Percentiles rank a stretch among this genome's conserved stretches.
phyloP scores from a whole-genome alignment of 1,140 invertebrate species.

The Laupala kohalensis region DNA sequence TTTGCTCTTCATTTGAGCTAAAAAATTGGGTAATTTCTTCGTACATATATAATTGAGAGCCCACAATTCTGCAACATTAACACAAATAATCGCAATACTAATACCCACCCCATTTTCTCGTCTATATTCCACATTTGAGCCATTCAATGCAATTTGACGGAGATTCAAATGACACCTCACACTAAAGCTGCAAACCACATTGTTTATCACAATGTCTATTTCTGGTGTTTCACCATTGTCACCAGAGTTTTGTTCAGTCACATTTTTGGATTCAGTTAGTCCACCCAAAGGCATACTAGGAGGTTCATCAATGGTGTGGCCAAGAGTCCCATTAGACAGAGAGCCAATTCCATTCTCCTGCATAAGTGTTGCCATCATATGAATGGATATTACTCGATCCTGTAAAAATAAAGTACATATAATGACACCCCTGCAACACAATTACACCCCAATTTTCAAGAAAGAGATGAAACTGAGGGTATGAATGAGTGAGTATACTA shows the following conservation, averaged over 20 bases:
- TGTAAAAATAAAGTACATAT: too few species aligned
- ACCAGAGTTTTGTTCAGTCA: constrained; percentile 32
- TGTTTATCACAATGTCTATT: constrained; percentile 92
- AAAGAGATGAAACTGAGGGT: too few species aligned
- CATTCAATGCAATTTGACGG: constrained; percentile 82
- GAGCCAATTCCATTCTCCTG: constrained; percentile 58
- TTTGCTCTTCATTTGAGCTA: too few species aligned
- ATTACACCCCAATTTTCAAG: too few species aligned
- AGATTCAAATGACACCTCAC: constrained; percentile 95
- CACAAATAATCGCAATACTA: neutral
- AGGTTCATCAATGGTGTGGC: constrained; percentile 34
- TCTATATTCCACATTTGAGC: constrained; percentile 88
- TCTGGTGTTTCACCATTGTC: constrained; percentile 36
- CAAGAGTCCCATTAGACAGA: constrained; percentile 39
- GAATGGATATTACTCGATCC: neutral
- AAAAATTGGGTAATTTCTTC: too few species aligned
- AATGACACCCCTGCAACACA: too few species aligned
- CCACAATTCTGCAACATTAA: neutral
- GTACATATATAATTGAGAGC: too few species aligned
- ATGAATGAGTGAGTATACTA: too few species aligned
- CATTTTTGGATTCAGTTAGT: constrained; percentile 25
- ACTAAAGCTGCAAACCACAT: constrained; percentile 97
- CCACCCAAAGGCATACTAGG: constrained; percentile 21
- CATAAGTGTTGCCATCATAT: constrained; percentile 53
- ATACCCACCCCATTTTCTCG: constrained; percentile 75